A percentile compares a stretch with the other conserved stretches of the same genome.
phyloP scores from a whole-genome alignment of 2,888 invertebrate species.

The Mimachlamys varia region DNA sequence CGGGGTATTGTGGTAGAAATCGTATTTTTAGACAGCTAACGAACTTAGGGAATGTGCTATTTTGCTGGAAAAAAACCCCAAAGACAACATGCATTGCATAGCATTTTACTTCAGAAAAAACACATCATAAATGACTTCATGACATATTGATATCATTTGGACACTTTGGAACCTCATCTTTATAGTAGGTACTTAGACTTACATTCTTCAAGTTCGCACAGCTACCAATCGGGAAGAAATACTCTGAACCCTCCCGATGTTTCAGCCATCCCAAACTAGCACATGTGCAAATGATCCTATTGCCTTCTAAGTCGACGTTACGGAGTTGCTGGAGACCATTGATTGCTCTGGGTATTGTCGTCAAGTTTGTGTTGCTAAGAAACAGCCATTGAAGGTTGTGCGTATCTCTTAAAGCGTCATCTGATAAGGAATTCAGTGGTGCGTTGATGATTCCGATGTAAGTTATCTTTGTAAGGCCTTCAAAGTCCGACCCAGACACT shows the following conservation, averaged over 20 bases:
- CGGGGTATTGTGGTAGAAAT: no score
- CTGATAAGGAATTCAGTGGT: slow-evolving; percentile 38
- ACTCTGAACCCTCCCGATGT: slow-evolving; percentile 20
- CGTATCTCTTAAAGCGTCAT: slow-evolving; percentile 39
- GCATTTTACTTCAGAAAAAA: no score
- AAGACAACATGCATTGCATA: no score
- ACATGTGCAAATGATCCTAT: slow-evolving; percentile 42
- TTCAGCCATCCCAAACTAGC: slow-evolving; percentile 45
- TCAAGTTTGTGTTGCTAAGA: slow-evolving; percentile 44
- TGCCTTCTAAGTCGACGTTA: slow-evolving; percentile 37
- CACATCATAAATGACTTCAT: no score
- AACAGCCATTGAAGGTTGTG: neutral
- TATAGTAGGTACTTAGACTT: slow-evolving; percentile 36
- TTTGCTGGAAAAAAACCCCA: no score
- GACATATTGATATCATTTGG: no score
- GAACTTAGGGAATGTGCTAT: no score
- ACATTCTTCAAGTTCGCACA: neutral
- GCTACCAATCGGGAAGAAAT: slow-evolving; percentile 38
- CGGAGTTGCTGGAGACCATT: slow-evolving; percentile 28
- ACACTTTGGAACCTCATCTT: slow-evolving; percentile 45
- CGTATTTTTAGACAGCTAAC: no score
- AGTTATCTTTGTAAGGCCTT: neutral
- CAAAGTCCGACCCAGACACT: slow-evolving; percentile 34
- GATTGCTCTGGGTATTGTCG: slow-evolving; percentile 45
- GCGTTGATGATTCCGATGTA: slow-evolving; percentile 38